Percentiles rank a stretch among this genome's conserved stretches.
Evolutionary conservation across 2,113 vertebrate species (phyloP).

Genomic region (Neogale vison): DNA sequence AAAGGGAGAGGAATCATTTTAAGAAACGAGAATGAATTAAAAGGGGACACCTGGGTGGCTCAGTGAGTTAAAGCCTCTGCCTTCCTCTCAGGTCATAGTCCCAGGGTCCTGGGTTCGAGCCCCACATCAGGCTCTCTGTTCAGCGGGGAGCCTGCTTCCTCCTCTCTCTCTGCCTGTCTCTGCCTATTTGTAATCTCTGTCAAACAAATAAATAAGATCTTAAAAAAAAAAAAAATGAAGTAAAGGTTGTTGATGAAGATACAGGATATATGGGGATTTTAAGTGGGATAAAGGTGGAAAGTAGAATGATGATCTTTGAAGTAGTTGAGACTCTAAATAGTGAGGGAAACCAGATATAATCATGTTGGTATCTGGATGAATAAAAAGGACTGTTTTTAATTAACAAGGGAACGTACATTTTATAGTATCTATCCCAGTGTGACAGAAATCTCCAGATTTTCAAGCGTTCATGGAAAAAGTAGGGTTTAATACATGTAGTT

Average conservation of each 20-base stretch:
- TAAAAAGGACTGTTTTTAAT: background rate
- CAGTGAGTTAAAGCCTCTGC: no score
- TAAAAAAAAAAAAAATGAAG: background rate
- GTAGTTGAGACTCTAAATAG: background rate
- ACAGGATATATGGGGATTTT: background rate
- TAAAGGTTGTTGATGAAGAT: background rate
- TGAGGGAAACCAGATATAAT: background rate
- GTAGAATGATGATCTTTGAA: background rate
- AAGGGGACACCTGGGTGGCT: no score
- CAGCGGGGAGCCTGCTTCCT: no score
- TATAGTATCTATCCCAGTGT: background rate
- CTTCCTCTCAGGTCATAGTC: no score
- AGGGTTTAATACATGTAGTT: background rate
- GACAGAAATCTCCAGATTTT: background rate
- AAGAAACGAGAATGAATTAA: background rate
- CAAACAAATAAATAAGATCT: no score
- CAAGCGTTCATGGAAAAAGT: background rate
- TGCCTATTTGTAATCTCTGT: no score
- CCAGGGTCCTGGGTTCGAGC: no score
- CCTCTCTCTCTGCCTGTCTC: no score
- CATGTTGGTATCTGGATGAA: background rate
- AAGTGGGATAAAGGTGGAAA: background rate
- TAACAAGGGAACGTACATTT: background rate
- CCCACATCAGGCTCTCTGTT: no score
- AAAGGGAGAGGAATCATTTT: conserved; percentile 14